Evolutionary conservation across 2,888 invertebrate genomes (phyloP).

Genomic region (Steinernema scapterisci): DNA sequence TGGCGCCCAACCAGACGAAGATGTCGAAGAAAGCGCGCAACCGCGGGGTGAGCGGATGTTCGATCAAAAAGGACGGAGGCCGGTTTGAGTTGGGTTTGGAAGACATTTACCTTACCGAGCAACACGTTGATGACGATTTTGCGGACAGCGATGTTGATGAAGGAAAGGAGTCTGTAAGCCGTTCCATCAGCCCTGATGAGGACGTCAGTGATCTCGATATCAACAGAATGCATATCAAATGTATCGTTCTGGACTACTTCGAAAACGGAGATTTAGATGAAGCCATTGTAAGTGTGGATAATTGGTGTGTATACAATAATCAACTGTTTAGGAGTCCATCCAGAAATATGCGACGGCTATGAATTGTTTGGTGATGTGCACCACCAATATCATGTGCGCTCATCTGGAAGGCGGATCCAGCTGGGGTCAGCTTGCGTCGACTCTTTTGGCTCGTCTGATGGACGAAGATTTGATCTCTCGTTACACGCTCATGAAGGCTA

Average conservation of each 20-base stretch:
- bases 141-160: slow-evolving; percentile 40
- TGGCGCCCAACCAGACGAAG: slow-evolving; percentile 21
- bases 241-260: slow-evolving; percentile 44
- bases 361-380: slow-evolving; percentile 12
- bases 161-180: not conserved
- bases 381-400: slow-evolving; percentile 17
- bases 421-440: slow-evolving; percentile 30
- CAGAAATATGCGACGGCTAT: slow-evolving; percentile 31
- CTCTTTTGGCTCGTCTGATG: slow-evolving; percentile 17
- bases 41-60: slow-evolving; percentile 53
- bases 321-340: slow-evolving; percentile 28
- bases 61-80: slow-evolving; percentile 41
- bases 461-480: slow-evolving; percentile 30
- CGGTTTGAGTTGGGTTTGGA: slow-evolving; percentile 52
- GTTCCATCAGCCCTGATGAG: slow-evolving; percentile 38
- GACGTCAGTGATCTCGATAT: slow-evolving; percentile 42
- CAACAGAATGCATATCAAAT: slow-evolving; percentile 42
- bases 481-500: slow-evolving; percentile 28
- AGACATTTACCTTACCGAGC: slow-evolving; percentile 44
- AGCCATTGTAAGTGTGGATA: slow-evolving; percentile 40
- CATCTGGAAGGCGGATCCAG: slow-evolving; percentile 28
- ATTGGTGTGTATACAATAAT: not conserved
- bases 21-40: slow-evolving; percentile 47
- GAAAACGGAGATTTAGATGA: slow-evolving; percentile 45
- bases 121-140: slow-evolving; percentile 41